Evolutionary conservation across 1,140 invertebrate species (phyloP), one percentile per base, ranked within the genome.

Genomic region (Probaryconus sp.): DNA sequence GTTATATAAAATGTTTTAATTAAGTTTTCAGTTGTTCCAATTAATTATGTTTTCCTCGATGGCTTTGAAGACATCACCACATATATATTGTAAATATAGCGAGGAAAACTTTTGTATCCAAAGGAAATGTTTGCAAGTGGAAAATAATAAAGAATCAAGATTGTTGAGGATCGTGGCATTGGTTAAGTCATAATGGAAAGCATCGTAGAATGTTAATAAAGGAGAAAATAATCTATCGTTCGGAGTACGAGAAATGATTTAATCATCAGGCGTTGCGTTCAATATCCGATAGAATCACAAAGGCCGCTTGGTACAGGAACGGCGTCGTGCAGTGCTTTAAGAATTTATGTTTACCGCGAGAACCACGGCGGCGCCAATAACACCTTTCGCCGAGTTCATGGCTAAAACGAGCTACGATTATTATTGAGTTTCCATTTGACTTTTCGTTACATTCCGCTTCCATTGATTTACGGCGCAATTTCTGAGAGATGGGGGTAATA

Each of bases 391-490:
- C 3, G 33, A 43, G 55, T 26, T 67, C 40, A 37, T 14, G 14
- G 37, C 18, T 45, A 43, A 40, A 70, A 60, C 37, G 56, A 58
- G 24, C 33, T 43, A 71, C 73, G 80, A 83, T 82, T 80, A 80
- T 83, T 82, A 83, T 82, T 76, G 79, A 78, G 78, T 81, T 82
- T 78, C 76, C 76, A 83, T 81, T 82, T 65, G 76, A 80, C 67
- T 81, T n/a, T 78, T 81, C 78, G 78, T 80, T 82, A 75, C 58
- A 53, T 61, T 71, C 48, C 28, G 20, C 21, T 31, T 50, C 33
- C 28, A 24, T 42, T 26, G 51, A 67, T 67, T 67, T 67, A 67
- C 50, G 21, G 21, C 13, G n/a, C 28, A 48, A 10, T 50, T 56
- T 55, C 47, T 28, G 30, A 40, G 13, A 2, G 40, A 48, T 26